Percentiles rank a stretch among this genome's conserved stretches.
These are phyloP conservation scores for Scaptomyza graminum DNA, from an alignment of 1,140 invertebrate genomes.

Conservation along the genomic window DNA sequence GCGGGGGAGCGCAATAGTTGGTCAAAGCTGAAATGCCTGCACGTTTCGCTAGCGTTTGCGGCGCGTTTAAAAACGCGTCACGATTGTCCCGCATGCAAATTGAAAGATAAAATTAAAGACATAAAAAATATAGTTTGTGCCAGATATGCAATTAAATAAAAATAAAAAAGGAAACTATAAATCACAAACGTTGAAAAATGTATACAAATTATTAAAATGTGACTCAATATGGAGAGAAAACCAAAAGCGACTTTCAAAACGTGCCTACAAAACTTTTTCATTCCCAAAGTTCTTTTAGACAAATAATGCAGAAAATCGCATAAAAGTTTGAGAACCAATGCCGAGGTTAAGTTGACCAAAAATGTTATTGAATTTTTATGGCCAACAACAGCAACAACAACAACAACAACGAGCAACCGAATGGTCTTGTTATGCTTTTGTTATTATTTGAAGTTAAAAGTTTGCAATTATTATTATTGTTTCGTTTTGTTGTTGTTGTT, in stretches of 20 bases:
- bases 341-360: constrained; percentile 46
- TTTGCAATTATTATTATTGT: constrained; percentile 31
- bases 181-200: constrained; percentile 30
- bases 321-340: constrained; percentile 40
- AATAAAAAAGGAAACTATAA: neutral
- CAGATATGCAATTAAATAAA: constrained; percentile 35
- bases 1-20: neutral
- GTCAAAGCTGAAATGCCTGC: constrained; percentile 57
- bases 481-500: constrained; percentile 13
- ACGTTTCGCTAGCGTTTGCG: constrained; percentile 47
- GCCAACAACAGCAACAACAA: constrained; percentile 12
- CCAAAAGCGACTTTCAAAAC: neutral
- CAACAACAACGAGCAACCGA: neutral
- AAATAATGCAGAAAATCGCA: constrained; percentile 44
- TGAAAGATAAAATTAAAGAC: constrained; percentile 7
- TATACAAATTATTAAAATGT: constrained; percentile 13
- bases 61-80: constrained; percentile 47
- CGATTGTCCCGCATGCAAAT: constrained; percentile 22
- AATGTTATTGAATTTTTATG: constrained; percentile 77
- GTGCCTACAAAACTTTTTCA: neutral
- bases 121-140: constrained; percentile 32
- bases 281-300: constrained; percentile 50
- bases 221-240: constrained; percentile 8
- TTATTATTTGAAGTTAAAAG: constrained; percentile 5
- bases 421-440: neutral